Evolutionary conservation across 30 jellyfish, hydroid and myxozoan species (phyloP).

Genomic region (Mastigias papua): DNA sequence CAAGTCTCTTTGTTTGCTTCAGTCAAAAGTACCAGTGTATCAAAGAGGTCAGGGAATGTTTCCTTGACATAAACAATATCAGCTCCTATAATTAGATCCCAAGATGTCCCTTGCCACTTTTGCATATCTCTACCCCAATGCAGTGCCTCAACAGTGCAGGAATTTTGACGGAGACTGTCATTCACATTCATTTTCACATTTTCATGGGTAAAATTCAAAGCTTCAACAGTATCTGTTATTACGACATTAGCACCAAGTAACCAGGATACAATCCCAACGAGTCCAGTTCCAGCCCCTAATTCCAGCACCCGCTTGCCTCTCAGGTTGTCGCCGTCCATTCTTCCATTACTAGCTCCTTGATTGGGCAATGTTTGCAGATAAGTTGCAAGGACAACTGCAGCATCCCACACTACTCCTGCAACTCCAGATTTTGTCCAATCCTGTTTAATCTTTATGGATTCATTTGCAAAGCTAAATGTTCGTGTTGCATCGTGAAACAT

Average conservation of each 20-base stretch:
- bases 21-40: conserved; percentile 61
- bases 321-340: conserved; percentile 1
- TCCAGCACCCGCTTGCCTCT: conserved; percentile 73
- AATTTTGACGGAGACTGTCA: not conserved
- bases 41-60: conserved; percentile 69
- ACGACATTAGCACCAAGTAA: conserved; percentile 73
- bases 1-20: conserved; percentile 31
- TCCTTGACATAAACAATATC: conserved; percentile 83
- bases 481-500: conserved; percentile 66
- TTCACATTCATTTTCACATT: conserved; percentile 61
- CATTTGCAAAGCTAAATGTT: conserved; percentile 47
- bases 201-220: conserved; percentile 40
- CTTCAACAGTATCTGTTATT: conserved; percentile 74
- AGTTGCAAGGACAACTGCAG: conserved; percentile 80
- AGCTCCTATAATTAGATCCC: conserved; percentile 92
- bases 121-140: conserved; percentile 82
- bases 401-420: conserved; percentile 98
- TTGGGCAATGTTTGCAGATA: conserved; percentile 50
- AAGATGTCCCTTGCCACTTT: conserved; percentile 51
- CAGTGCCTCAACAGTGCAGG: conserved; percentile 48
- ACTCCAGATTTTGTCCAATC: conserved; percentile 87
- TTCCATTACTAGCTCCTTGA: too few relatives aligned
- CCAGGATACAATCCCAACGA: conserved; percentile 85
- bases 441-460: conserved; percentile 50
- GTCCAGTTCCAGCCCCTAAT: conserved; percentile 96